Evolutionary conservation across 2,797 vertebrate genomes (phyloP), one percentile per base, ranked within the genome.

Genomic region (Micrastur ruficollis): DNA sequence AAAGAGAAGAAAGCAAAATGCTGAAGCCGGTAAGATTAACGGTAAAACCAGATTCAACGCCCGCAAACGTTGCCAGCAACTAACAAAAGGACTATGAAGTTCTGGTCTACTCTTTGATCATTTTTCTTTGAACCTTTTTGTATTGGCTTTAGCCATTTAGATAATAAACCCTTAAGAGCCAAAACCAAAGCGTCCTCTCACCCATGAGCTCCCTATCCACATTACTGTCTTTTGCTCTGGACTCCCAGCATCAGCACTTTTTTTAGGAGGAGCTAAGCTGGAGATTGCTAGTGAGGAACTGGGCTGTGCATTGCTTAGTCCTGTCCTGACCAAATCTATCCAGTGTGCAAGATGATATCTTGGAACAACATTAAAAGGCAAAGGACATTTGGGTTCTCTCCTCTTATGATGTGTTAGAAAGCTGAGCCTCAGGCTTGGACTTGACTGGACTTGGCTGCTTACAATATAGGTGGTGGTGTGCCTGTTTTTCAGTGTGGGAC

Each of bases 401-500:
- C 40, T 93, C 71, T 96, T 95, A 74, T 71, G 81, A 96, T 94
- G 94, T 91, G 91, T 91, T 91, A 85, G 78, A 92, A 90, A 94
- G 95, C 86, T 96, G 71, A 97, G 96, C 96, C 94, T 92, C 89
- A 87, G 96, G 93, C 92, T 87, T 91, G 70, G 32, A 49, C 76
- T 95, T 71, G 68, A 63, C 56, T 90, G 68, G 75, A 81, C 74
- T 92, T 78, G 84, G 49, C 84, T 91, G 49, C 59, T 82, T 73
- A 53, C 31, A 87, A n/a, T 91, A 94, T 82, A 36, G 61, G 55
- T 2, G 2, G 40, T 31, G 53, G 19, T 27, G 34, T 53, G 74
- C 56, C 25, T 90, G 84, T 83, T 74, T 73, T 86, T 74, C 74
- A 87, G n/a, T 53, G 40, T 74, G 65, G 40, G 20, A 47, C 36